Conservation (phyloP, 2,797 vertebrate species). For the Arctocebus calabarensis region DNA sequence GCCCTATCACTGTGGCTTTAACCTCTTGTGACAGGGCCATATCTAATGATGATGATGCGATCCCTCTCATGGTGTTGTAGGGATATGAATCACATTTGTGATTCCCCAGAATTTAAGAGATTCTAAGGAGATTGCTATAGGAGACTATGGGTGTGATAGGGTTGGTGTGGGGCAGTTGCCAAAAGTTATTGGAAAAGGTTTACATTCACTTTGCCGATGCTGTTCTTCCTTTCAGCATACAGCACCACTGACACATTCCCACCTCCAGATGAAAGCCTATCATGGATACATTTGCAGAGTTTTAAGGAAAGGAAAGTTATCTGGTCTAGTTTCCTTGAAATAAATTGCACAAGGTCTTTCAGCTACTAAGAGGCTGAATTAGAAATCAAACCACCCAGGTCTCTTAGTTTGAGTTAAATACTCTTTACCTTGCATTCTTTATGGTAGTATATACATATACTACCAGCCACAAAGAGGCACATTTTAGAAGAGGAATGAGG, state of each 20-base stretch:
- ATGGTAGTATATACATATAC: background rate
- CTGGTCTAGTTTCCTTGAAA: background rate
- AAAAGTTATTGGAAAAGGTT: background rate
- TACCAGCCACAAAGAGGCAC: background rate
- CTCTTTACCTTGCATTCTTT: background rate
- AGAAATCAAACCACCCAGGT: background rate
- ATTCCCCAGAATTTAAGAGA: background rate
- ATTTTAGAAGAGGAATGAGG: background rate
- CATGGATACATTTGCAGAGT: background rate
- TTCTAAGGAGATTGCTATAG: constrained; percentile 24
- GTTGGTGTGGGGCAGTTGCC: background rate
- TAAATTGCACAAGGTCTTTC: background rate
- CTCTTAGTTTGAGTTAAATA: constrained; percentile 35
- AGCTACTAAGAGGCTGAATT: background rate
- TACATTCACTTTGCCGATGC: background rate
- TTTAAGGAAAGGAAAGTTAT: background rate
- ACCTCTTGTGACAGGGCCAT: background rate
- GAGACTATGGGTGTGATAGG: background rate
- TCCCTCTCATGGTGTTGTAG: background rate
- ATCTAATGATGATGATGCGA: background rate
- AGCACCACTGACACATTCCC: background rate
- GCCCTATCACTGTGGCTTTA: background rate
- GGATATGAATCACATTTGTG: background rate
- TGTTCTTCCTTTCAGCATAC: constrained; percentile 1
- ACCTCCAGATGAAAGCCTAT: background rate